phyloP scores from a whole-genome alignment of 2,113 vertebrate genomes.

The Bujurquina vittata region DNA sequence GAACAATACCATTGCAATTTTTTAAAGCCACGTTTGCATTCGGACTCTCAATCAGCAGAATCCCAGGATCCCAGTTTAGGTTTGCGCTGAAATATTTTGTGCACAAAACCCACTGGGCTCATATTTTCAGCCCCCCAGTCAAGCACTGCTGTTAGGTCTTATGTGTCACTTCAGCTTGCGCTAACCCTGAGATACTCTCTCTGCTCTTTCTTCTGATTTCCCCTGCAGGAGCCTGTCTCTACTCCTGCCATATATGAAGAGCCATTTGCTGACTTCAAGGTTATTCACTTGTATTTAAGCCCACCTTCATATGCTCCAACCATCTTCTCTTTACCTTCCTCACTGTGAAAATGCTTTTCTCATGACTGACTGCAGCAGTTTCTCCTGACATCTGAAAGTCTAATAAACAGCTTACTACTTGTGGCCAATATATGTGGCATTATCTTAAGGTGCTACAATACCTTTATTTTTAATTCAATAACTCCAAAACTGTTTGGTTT shows the following conservation, averaged over 20 bases:
- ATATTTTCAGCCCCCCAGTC: slow-evolving; percentile 21
- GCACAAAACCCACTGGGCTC: slow-evolving; percentile 1
- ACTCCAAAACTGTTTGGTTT: too few species aligned
- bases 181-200: slow-evolving; percentile 67
- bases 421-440: background rate
- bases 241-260: slow-evolving; percentile 81
- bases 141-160: slow-evolving; percentile 23
- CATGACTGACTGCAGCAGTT: background rate
- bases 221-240: slow-evolving; percentile 80
- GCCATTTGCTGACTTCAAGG: slow-evolving; percentile 80
- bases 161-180: slow-evolving; percentile 22
- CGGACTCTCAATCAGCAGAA: background rate
- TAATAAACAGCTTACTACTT: background rate
- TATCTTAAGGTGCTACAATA: too few species aligned
- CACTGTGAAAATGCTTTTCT: background rate
- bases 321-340: slow-evolving; percentile 13
- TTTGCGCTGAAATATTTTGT: slow-evolving; percentile 11
- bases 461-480: too few species aligned
- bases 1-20: background rate
- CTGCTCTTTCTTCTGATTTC: slow-evolving; percentile 68
- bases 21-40: background rate
- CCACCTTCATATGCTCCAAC: background rate
- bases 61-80: slow-evolving; percentile 43
- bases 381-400: background rate
- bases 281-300: slow-evolving; percentile 64